These are phyloP conservation scores for Serilophus lunatus DNA, from an alignment of 2,113 vertebrate genomes.

Conservation along the genomic window DNA sequence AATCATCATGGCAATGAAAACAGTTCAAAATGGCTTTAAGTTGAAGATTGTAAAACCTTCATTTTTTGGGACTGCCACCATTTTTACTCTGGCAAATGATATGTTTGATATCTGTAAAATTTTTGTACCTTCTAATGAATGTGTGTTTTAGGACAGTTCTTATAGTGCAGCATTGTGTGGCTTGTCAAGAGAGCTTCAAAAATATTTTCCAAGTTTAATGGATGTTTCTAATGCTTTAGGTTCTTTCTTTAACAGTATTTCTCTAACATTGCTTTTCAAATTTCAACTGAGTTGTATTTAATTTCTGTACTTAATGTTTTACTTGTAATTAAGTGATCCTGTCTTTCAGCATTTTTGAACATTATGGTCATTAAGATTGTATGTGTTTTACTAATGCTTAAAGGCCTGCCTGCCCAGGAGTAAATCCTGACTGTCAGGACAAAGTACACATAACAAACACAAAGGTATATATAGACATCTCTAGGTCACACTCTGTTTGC, in stretches of 20 bases:
- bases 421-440: background rate
- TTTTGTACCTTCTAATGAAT: background rate
- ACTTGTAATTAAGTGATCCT: background rate
- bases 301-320: background rate
- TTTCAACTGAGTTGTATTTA: background rate
- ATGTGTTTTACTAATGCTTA: background rate
- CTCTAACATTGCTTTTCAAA: background rate
- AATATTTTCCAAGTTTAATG: background rate
- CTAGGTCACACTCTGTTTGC: background rate
- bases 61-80: background rate
- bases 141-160: background rate
- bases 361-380: background rate
- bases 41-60: background rate
- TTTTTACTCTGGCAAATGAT: background rate
- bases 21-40: background rate
- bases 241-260: background rate
- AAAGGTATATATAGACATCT: background rate
- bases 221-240: background rate
- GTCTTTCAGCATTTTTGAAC: background rate
- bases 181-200: background rate
- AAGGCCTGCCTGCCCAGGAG: background rate
- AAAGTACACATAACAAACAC: background rate
- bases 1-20: background rate
- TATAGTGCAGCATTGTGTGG: background rate
- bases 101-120: background rate